Percentiles rank a stretch among this genome's conserved stretches.
Conservation (phyloP, 2,113 vertebrate genomes). For the Brienomyrus longianalis region DNA sequence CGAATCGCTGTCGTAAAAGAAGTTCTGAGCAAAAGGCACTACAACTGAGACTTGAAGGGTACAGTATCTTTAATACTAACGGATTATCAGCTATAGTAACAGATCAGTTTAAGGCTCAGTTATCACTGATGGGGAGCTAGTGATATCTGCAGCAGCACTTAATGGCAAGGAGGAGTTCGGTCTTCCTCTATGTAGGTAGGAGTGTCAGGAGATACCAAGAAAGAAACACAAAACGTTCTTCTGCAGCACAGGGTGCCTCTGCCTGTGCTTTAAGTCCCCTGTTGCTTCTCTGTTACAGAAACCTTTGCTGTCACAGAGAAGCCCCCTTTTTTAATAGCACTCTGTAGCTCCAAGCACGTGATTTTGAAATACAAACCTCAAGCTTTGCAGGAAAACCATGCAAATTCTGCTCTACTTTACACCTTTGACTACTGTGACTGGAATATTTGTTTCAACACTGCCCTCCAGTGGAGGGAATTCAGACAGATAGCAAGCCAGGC, state of each 20-base stretch:
- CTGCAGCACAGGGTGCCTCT: neutral
- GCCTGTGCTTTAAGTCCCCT: neutral
- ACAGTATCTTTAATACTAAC: neutral
- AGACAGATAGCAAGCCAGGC: neutral
- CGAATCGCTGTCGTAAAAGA: neutral
- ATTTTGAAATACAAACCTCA: neutral
- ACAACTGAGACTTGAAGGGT: neutral
- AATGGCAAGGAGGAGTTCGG: neutral
- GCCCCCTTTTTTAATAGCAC: neutral
- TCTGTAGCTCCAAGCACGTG: neutral
- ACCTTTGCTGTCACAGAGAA: neutral
- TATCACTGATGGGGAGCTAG: neutral
- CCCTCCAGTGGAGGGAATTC: constrained; percentile 47
- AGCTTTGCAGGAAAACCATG: neutral
- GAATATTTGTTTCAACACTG: constrained; percentile 55
- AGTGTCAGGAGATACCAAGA: neutral
- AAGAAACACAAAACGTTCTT: neutral
- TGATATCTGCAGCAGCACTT: neutral
- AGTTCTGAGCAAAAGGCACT: neutral
- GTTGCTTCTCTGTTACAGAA: neutral
- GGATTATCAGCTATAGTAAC: neutral
- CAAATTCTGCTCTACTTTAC: neutral
- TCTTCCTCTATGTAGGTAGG: neutral
- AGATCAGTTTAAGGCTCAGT: neutral
- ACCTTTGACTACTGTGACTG: constrained; percentile 3